Percentiles rank a stretch among this genome's conserved stretches.
These are phyloP conservation scores for Brotula barbata DNA, from an alignment of 2,797 vertebrate species.

Conservation along the genomic window DNA sequence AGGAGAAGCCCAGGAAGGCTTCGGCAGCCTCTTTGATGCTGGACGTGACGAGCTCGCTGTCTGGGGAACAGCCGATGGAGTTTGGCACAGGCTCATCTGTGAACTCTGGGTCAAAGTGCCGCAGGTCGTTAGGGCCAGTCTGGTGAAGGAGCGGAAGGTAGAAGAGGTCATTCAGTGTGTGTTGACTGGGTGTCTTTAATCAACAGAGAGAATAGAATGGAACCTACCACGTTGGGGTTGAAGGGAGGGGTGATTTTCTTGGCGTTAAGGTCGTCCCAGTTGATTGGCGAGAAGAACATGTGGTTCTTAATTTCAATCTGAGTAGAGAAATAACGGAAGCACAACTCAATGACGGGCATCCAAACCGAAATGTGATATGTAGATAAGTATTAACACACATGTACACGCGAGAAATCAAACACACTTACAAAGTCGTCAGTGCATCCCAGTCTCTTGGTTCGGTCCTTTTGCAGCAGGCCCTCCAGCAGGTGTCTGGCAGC, in stretches of 20 bases:
- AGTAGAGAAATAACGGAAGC: conserved; percentile 24
- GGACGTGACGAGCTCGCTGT: conserved; percentile 90
- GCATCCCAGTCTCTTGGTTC: conserved; percentile 93
- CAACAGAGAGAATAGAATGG: background rate
- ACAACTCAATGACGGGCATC: background rate
- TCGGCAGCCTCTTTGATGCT: conserved; percentile 94
- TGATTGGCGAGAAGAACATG: conserved; percentile 97
- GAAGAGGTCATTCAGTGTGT: conserved; percentile 19
- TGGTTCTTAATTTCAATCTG: conserved; percentile 98
- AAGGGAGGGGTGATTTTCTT: conserved; percentile 99
- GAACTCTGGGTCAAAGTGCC: conserved; percentile 98
- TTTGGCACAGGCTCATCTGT: conserved; percentile 95
- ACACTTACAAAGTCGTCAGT: conserved; percentile 95
- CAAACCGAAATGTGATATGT: background rate
- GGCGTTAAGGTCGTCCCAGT: conserved; percentile 98
- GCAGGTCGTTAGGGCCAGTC: conserved; percentile 93
- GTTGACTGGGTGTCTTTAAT: conserved; percentile 26
- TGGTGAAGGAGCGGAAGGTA: conserved; percentile 46
- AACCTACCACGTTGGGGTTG: conserved; percentile 97
- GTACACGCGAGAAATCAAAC: background rate
- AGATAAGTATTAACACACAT: background rate
- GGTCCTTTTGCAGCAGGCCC: conserved; percentile 94
- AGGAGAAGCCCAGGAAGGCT: conserved; percentile 96
- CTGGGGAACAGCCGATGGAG: conserved; percentile 95
- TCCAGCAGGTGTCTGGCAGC: conserved; percentile 93